Conservation (phyloP, 2,888 invertebrate species). For the Microplitis deprimator region DNA sequence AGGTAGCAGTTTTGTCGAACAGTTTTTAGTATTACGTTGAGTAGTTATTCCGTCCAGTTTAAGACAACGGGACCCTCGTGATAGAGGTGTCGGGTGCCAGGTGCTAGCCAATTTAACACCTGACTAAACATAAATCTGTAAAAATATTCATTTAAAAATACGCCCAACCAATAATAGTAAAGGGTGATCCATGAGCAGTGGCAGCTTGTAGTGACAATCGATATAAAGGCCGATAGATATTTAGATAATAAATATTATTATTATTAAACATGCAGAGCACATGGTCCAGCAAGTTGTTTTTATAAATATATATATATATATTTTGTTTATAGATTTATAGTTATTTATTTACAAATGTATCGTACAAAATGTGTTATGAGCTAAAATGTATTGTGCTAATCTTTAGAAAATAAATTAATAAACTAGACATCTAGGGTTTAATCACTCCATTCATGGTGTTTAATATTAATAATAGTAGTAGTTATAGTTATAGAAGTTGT, state of each 20-base stretch:
- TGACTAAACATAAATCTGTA: slow-evolving; percentile 71
- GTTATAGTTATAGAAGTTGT: neutral
- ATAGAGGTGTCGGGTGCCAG: slow-evolving; percentile 39
- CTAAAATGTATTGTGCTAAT: slow-evolving; percentile 16
- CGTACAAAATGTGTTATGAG: slow-evolving; percentile 53
- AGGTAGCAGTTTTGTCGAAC: slow-evolving; percentile 63
- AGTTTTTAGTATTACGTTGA: slow-evolving; percentile 54
- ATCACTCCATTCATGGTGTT: neutral
- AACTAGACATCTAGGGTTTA: slow-evolving; percentile 9
- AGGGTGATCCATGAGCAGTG: slow-evolving; percentile 42
- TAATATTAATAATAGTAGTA: slow-evolving; percentile 9
- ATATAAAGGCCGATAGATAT: slow-evolving; percentile 43
- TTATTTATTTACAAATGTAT: slow-evolving; percentile 66
- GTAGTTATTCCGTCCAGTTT: slow-evolving; percentile 19
- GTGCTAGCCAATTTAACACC: slow-evolving; percentile 45
- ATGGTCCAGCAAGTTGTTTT: slow-evolving; percentile 46
- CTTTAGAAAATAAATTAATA: slow-evolving; percentile 15
- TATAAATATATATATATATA: slow-evolving; percentile 18
- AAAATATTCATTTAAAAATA: slow-evolving; percentile 60
- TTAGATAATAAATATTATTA: slow-evolving; percentile 39
- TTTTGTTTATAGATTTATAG: slow-evolving; percentile 51
- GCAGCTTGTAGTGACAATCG: slow-evolving; percentile 50
- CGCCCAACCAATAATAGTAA: slow-evolving; percentile 66
- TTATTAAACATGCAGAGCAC: slow-evolving; percentile 64
- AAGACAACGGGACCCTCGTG: slow-evolving; percentile 26